Base-by-base conservation (phyloP, 1,140 invertebrate genomes). In the Caenorhabditis brenneri region DNA sequence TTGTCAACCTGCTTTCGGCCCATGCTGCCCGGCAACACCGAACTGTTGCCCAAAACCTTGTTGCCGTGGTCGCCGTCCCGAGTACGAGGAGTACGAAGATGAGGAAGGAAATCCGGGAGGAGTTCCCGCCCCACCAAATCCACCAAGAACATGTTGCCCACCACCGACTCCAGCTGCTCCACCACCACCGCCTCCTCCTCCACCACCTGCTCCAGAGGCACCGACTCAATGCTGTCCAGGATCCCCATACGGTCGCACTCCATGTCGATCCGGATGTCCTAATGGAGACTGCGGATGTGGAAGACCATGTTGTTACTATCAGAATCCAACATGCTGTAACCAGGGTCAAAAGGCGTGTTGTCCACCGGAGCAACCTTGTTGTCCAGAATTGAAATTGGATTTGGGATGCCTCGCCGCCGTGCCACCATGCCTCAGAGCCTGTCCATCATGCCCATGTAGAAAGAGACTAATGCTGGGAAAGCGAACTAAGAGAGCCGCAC, bases 41-140 rank as follows among this genome's bases (percentile, higher is more conserved):
- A 88, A 88, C 65, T 88, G 87, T 46, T 88, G 87, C 79, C 84
- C 86, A 15, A 88, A 85, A 60, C 82, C 82, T 0, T 88, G 87
- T 36, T 88, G 87, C 48, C 33, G 48, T 33, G 84, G 82, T 24
- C 83, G 86, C 0, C 87, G 87, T 19, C 84, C 85, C 24, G 86
- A 88, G 31, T 88, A 88, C 55, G 87, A 88, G 22, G 87, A 87
- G n/a, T 79, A 84, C 22, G 86, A 82, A 69, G 84, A 86, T n/a
- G 69, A 84, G 33, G 51, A 39, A 16, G 79, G 79, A 19, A 79
- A 79, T 48, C 42, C 42, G 3, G 79, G 48, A n/a, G 51, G 48
- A 16, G 46, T 79, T 15, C 84, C 84, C 42, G 51, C 86, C 2
- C 85, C 87, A 36, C 82, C 86, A 15, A 55, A 87, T 33, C 79